These are phyloP conservation scores for Lepidotrigona ventralis DNA, from an alignment of 1,140 invertebrate genomes.

Conservation along the genomic window DNA sequence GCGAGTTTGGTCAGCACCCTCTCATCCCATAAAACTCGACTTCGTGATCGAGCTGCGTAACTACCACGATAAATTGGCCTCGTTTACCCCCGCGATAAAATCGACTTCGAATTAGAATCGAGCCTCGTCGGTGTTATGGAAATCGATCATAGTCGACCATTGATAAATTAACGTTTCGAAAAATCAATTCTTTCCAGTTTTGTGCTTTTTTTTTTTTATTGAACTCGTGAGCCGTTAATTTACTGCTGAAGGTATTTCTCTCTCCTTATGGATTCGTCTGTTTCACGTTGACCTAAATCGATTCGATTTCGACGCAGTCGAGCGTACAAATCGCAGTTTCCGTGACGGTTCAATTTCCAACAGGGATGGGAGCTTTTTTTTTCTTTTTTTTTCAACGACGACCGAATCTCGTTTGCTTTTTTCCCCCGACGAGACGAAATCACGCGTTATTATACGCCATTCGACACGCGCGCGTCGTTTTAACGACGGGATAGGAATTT, in stretches of 20 bases:
- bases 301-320: neutral
- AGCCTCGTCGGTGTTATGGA: neutral
- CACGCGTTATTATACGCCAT: neutral
- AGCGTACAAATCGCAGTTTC: conserved; percentile 1
- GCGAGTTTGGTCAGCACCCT: neutral
- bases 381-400: neutral
- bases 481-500: neutral
- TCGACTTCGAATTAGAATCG: neutral
- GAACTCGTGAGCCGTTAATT: neutral
- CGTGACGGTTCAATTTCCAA: neutral
- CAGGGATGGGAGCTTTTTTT: neutral
- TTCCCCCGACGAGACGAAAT: neutral
- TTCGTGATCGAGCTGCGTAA: neutral
- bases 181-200: neutral
- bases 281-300: neutral
- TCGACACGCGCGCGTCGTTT: neutral
- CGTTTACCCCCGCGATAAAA: conserved; percentile 22
- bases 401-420: neutral
- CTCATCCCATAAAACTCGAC: neutral
- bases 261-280: neutral
- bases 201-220: neutral
- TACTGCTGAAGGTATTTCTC: neutral
- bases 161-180: neutral
- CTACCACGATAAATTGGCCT: conserved; percentile 13
- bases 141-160: neutral